phyloP scores from a whole-genome alignment of 2,113 vertebrate genomes.

The Sceloporus undulatus region DNA sequence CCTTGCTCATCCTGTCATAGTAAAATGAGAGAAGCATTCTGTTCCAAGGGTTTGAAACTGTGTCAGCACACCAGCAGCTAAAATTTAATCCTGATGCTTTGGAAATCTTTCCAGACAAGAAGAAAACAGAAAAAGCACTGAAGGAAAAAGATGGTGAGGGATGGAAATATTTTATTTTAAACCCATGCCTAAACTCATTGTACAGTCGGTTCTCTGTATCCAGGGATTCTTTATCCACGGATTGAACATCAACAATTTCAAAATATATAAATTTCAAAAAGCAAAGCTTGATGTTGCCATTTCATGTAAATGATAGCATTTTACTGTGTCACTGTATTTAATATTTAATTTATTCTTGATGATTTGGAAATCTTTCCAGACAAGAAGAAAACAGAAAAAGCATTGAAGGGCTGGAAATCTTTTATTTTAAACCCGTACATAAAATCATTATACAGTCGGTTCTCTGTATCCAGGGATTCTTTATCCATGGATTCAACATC shows the following conservation, averaged over 20 bases:
- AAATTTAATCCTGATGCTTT: constrained; percentile 47
- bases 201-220: background rate
- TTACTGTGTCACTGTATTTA: no score
- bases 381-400: constrained; percentile 65
- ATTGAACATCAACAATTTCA: no score
- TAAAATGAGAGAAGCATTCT: constrained; percentile 8
- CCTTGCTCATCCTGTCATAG: constrained; percentile 23
- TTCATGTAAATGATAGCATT: no score
- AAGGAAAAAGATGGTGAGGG: constrained; percentile 76
- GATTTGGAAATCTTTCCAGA: constrained; percentile 63
- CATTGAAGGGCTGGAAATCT: constrained; percentile 54
- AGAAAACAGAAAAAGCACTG: constrained; percentile 65
- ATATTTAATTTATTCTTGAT: constrained; percentile 33
- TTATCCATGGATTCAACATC: no score
- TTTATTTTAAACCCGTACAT: constrained; percentile 13
- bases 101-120: constrained; percentile 64
- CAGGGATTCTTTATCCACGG: no score
- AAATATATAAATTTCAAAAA: no score
- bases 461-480: background rate
- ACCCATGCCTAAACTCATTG: background rate
- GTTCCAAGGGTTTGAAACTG: background rate
- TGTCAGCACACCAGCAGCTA: background rate
- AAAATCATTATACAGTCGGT: background rate
- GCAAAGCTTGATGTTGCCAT: no score
- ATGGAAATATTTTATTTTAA: background rate